These are phyloP conservation scores for Galerucella pusilla DNA, from an alignment of 2,888 invertebrate genomes.

Conservation along the genomic window DNA sequence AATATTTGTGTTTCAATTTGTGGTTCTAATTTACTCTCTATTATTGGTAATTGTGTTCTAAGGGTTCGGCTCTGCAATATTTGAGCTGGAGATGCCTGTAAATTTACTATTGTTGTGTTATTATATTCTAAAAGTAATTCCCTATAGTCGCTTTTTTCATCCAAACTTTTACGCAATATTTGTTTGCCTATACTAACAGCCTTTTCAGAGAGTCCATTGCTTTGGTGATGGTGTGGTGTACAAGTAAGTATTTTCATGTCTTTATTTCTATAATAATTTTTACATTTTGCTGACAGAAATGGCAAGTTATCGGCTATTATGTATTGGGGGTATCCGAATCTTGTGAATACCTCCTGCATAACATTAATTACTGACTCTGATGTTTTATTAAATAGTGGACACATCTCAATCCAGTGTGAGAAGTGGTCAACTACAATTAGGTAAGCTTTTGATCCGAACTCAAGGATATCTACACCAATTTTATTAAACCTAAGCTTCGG, in stretches of 20 bases:
- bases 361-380: constrained; percentile 45
- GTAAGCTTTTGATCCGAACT: constrained; percentile 21
- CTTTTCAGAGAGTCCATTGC: too few relatives aligned
- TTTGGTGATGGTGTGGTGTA: too few relatives aligned
- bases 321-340: constrained; percentile 50
- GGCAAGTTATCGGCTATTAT: constrained; percentile 49
- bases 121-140: constrained; percentile 17
- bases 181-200: constrained; percentile 41
- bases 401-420: constrained; percentile 48
- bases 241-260: constrained; percentile 43
- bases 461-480: constrained; percentile 43
- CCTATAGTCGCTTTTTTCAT: constrained; percentile 41
- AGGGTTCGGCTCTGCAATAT: too few relatives aligned
- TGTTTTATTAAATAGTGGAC: constrained; percentile 41
- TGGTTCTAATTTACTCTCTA: not conserved
- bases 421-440: constrained; percentile 46
- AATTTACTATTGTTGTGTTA: too few relatives aligned
- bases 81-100: too few relatives aligned
- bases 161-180: constrained; percentile 46
- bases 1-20: too few relatives aligned
- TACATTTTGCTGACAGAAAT: constrained; percentile 44
- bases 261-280: constrained; percentile 40
- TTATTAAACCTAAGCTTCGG: constrained; percentile 46
- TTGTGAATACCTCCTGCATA: constrained; percentile 46
- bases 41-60: too few relatives aligned